phyloP scores from a whole-genome alignment of 2,888 invertebrate genomes.

The Chouioia cunea region DNA sequence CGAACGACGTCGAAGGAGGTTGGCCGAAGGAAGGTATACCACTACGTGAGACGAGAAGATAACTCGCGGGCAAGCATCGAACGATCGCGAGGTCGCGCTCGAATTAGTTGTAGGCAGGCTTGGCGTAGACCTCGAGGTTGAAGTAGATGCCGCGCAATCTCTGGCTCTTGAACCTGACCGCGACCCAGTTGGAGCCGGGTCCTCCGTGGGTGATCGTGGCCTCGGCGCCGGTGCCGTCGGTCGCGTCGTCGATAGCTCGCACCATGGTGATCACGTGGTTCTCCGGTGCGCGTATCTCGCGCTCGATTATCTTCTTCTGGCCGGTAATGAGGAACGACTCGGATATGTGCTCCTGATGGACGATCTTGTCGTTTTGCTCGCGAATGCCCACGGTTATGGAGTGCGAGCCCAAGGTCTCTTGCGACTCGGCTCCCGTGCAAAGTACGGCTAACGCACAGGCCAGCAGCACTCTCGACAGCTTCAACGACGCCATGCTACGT shows the following conservation, averaged over 20 bases:
- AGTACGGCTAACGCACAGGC: too few species aligned
- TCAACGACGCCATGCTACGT: too few species aligned
- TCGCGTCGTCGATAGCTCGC: background rate
- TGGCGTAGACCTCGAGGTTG: conserved; percentile 1
- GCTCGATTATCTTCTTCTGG: background rate
- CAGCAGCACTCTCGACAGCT: too few species aligned
- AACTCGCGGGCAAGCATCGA: too few species aligned
- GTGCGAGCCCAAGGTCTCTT: background rate
- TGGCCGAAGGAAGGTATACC: background rate
- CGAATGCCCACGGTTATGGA: background rate
- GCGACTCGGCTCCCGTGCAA: too few species aligned
- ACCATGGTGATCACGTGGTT: conserved; percentile 6
- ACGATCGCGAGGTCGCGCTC: background rate
- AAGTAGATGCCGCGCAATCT: conserved; percentile 6
- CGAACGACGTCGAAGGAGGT: background rate
- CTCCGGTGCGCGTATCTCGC: background rate
- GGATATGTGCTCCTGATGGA: conserved; percentile 10
- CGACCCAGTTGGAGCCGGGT: background rate
- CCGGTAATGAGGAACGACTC: background rate
- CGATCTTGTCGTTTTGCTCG: background rate
- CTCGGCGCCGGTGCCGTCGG: conserved; percentile 21
- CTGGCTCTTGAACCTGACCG: conserved; percentile 14
- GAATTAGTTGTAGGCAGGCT: background rate
- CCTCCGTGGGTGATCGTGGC: conserved; percentile 3
- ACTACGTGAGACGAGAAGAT: too few species aligned